Conservation (phyloP, 2,113 vertebrate genomes). For the Sitta europaea region DNA sequence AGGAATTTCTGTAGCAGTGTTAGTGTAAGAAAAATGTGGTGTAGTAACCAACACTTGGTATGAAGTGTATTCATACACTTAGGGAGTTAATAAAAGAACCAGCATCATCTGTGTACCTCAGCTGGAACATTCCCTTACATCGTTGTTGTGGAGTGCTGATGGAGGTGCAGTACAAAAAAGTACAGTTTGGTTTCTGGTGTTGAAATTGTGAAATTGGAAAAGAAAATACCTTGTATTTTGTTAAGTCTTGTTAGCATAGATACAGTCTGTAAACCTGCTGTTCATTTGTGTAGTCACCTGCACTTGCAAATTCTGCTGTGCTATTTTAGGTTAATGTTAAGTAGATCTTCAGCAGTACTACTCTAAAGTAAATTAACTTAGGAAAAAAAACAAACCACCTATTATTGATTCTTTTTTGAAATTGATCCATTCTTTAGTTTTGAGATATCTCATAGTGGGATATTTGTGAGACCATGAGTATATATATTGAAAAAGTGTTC, state of each 20-base stretch:
- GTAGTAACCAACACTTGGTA: background rate
- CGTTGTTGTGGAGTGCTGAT: background rate
- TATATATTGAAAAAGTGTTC: background rate
- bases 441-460: background rate
- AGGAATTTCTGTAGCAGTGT: background rate
- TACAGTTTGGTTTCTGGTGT: background rate
- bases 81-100: background rate
- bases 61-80: background rate
- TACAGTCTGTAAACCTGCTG: background rate
- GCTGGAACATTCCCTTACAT: background rate
- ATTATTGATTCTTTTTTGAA: background rate
- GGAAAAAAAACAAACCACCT: accelerated
- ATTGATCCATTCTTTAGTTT: background rate
- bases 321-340: background rate
- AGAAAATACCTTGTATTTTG: background rate
- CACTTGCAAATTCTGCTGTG: background rate
- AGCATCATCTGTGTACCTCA: background rate
- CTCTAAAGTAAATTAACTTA: background rate
- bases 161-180: background rate
- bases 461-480: background rate
- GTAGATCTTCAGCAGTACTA: background rate
- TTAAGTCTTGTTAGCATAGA: background rate
- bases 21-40: background rate
- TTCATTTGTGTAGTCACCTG: background rate
- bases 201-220: background rate